Evolutionary conservation across 2,113 vertebrate species (phyloP), one percentile per base, ranked within the genome.

Genomic region (Amphilophus citrinellus): DNA sequence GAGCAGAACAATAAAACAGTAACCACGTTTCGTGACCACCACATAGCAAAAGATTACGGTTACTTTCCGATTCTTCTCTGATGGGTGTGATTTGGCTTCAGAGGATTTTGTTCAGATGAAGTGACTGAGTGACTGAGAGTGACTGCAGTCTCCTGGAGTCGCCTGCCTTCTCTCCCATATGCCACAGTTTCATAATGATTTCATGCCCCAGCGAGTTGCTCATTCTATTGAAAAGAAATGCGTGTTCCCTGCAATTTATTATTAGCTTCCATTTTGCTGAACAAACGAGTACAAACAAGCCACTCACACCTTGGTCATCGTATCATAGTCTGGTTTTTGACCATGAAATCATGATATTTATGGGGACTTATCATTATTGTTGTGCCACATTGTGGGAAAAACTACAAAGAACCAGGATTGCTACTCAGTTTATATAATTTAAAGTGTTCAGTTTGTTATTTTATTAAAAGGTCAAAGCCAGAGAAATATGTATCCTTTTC

Each of bases 251-350:
- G 59, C 62, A 73, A 86, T 91, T 89, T 90, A 90, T 91, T 90
- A 94, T 91, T 87, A 89, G 82, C 86, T 89, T 91, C 80, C 73
- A 87, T 89, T 91, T 88, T 87, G 63, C 42, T 86, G 84, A 88
- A 77, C 87, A 91, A 93, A 92, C n/a, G 22, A 92, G 78, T 71
- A 83, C 86, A 86, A 91, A 90, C 78, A 88, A 88, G 88, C 15
- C 61, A 35, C 71, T 91, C 82, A 84, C 89, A 88, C 84, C 80
- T 62, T 61, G 68, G 82, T 81, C 82, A 86, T 87, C 17, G 1
- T 63, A 84, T 91, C 68, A 83, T 22, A 53, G 60, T 68, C 61
- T 61, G 47, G 50, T 77, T 90, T 87, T 75, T 80, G 60, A 65
- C 79, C 80, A 75, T 80, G 42, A 80, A 83, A 86, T 62, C 9